A percentile compares a stretch with the other conserved stretches of the same genome.
phyloP scores from a whole-genome alignment of 2,888 invertebrate species.

The Cosmia pyralina region DNA sequence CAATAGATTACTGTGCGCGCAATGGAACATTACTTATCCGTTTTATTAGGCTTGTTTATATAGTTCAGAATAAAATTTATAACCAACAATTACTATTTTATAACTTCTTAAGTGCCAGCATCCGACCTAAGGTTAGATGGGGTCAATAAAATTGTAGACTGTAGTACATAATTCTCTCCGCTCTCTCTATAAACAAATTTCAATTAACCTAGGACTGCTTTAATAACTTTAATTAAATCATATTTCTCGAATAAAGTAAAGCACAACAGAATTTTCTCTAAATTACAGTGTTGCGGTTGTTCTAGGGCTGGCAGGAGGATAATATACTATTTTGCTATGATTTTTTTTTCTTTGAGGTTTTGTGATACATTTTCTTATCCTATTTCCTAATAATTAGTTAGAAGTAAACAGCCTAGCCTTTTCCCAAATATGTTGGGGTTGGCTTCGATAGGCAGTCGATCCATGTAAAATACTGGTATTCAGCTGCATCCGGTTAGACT shows the following conservation, averaged over 20 bases:
- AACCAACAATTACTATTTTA: conserved; percentile 67
- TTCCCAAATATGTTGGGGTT: too few relatives aligned
- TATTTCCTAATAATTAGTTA: too few relatives aligned
- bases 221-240: conserved; percentile 89
- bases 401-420: too few relatives aligned
- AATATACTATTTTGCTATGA: not conserved
- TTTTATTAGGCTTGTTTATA: conserved; percentile 33
- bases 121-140: conserved; percentile 70
- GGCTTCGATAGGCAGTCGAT: too few relatives aligned
- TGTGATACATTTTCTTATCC: not conserved
- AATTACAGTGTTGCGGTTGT: conserved; percentile 70
- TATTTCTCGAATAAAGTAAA: conserved; percentile 77
- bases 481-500: too few relatives aligned
- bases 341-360: not conserved
- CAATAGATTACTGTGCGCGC: conserved; percentile 5
- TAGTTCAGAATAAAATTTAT: conserved; percentile 31
- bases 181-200: conserved; percentile 84
- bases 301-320: conserved; percentile 73
- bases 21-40: conserved; percentile 29
- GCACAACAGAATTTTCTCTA: conserved; percentile 70
- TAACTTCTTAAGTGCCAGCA: conserved; percentile 67
- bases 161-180: conserved; percentile 77
- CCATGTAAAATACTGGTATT: too few relatives aligned
- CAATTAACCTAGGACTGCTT: conserved; percentile 83
- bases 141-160: conserved; percentile 82